Evolutionary conservation across 1,140 invertebrate genomes (phyloP).

Genomic region (Micrasema minimum): DNA sequence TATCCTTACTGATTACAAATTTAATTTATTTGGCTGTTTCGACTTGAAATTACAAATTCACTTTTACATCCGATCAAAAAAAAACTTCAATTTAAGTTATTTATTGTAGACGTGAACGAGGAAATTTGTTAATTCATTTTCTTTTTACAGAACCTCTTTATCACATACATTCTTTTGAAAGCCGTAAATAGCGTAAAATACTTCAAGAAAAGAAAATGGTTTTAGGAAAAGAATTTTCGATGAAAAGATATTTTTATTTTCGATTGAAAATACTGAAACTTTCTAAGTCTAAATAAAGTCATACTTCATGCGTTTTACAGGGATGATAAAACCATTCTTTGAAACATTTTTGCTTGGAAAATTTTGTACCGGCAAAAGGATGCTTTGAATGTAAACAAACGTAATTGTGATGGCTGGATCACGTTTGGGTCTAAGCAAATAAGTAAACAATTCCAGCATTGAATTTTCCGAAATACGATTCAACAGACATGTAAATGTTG

Average conservation of each 20-base stretch:
- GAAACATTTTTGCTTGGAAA: constrained; percentile 18
- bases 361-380: constrained; percentile 21
- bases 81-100: too few species aligned
- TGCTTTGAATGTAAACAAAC: constrained; percentile 37
- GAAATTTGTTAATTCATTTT: too few species aligned
- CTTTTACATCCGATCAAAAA: not conserved
- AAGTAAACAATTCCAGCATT: constrained; percentile 31
- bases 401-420: constrained; percentile 36
- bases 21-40: constrained; percentile 29
- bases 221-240: too few species aligned
- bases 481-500: constrained; percentile 31
- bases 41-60: constrained; percentile 1
- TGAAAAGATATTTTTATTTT: too few species aligned
- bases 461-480: constrained; percentile 27
- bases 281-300: too few species aligned
- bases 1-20: constrained; percentile 30
- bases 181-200: too few species aligned
- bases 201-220: too few species aligned
- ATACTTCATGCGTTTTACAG: constrained; percentile 17
- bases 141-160: too few species aligned
- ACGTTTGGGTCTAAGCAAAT: constrained; percentile 34
- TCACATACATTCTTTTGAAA: too few species aligned
- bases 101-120: too few species aligned
- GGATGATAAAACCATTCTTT: constrained; percentile 4
- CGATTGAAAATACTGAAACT: too few species aligned